Evolutionary conservation across 2,113 vertebrate species (phyloP).

Genomic region (Varanus salvator): DNA sequence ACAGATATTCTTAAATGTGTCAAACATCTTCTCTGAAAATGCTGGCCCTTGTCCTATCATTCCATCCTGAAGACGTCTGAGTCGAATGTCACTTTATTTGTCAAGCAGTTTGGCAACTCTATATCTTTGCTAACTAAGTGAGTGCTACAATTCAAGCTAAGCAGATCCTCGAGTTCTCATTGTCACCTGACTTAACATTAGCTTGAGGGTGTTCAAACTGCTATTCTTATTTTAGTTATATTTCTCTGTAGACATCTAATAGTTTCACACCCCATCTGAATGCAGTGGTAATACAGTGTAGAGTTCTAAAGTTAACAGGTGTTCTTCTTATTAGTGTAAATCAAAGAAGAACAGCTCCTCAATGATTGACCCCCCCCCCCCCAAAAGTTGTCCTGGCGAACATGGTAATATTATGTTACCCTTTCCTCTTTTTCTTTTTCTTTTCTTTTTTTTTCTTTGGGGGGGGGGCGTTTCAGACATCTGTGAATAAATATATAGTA

Average conservation of each 20-base stretch:
- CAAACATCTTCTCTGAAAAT: not conserved
- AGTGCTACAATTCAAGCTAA: conserved; percentile 69
- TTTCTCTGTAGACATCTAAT: conserved; percentile 83
- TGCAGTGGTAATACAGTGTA: conserved; percentile 63
- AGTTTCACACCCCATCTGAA: conserved; percentile 75
- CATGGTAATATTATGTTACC: conserved; percentile 62
- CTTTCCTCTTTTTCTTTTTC: conserved; percentile 55
- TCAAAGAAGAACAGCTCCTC: conserved; percentile 81
- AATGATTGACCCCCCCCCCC: too few relatives aligned
- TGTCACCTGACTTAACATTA: conserved; percentile 73
- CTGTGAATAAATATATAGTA: conserved; percentile 57
- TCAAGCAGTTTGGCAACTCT: conserved; percentile 42
- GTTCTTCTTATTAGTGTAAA: conserved; percentile 84
- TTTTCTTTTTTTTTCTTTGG: too few relatives aligned
- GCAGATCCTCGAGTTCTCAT: conserved; percentile 73
- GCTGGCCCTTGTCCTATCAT: not conserved
- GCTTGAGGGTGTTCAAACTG: conserved; percentile 79
- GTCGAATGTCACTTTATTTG: not conserved
- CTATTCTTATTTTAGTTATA: conserved; percentile 77
- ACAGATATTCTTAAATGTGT: not conserved
- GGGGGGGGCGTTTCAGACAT: conserved; percentile 56
- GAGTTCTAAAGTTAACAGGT: conserved; percentile 80
- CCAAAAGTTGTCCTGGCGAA: conserved; percentile 75
- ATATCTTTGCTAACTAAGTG: conserved; percentile 69
- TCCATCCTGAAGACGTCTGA: not conserved